phyloP scores from a whole-genome alignment of 2,113 vertebrate genomes.

The Pan troglodytes region NHGRI_mPanTro3-v2.1_pri NC_072412.2:95167501-95168000 shows the following conservation, averaged over 20 bases:
- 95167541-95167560: not conserved
- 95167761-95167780: not conserved
- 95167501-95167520: not conserved
- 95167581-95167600: not conserved
- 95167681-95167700: not conserved
- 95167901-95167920: not conserved
- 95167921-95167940: not conserved
- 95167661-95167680: not conserved
- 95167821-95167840: not conserved
- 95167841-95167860: rapidly evolving
- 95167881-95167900: not conserved
- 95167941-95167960: not conserved
- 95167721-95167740: not conserved
- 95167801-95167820: not conserved
- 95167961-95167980: not conserved
- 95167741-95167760: not conserved
- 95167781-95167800: not conserved
- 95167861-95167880: not conserved
- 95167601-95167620: not conserved
- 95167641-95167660: not conserved
- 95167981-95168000: not conserved
- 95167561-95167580: not conserved
- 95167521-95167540: not conserved
- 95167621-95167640: not conserved
- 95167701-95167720: not conserved